Base-by-base conservation (phyloP, 2,888 invertebrate species). In the Sphaerophoria taeniata region DNA sequence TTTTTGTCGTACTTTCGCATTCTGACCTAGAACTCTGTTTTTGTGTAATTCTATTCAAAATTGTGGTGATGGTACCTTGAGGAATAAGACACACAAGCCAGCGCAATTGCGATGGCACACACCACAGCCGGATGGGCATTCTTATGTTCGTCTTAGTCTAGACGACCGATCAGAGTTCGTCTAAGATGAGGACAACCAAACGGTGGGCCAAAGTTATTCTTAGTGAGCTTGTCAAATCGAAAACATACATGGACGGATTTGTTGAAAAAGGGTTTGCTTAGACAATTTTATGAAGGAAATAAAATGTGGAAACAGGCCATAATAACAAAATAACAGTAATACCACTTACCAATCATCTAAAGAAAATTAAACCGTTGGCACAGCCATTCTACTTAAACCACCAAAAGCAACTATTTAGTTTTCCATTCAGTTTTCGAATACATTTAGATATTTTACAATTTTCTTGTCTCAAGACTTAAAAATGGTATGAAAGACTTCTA, bases 111-210 rank as follows among this genome's bases (percentile, higher is more conserved):
- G 9, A 9, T 31, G 49, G n/a, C 45, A n/a, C 14, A 67, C 49
- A 69, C 16, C n/a, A 34, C 56, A 73, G 79, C 47, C 79, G 83
- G 79, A 74, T 78, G 63, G 49, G 56, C 80, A 80, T 76, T 79
- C 80, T 79, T 69, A 43, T 31, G 72, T 76, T 71, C 67, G 76
- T 80, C 74, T 84, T 58, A 55, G 84, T 84, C 84, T 85, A 85
- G 81, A 85, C 85, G 76, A 73, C 71, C 76, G 80, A 85, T 85
- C 76, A 85, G 76, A 81, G 81, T 81, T 84, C 72, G 84, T 84
- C 84, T 84, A 78, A 84, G 80, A 75, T 80, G 84, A 84, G 70
- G 79, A 78, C 70, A 74, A 78, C 75, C 67, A 75, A 79, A 79
- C 79, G 79, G 79, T 45, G 69, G 45, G 24, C 24, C 24, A 24